These are phyloP conservation scores for Ophiothrix spiculata DNA, from an alignment of 35 echinoderm and acorn worm species.

Conservation along the genomic window DNA sequence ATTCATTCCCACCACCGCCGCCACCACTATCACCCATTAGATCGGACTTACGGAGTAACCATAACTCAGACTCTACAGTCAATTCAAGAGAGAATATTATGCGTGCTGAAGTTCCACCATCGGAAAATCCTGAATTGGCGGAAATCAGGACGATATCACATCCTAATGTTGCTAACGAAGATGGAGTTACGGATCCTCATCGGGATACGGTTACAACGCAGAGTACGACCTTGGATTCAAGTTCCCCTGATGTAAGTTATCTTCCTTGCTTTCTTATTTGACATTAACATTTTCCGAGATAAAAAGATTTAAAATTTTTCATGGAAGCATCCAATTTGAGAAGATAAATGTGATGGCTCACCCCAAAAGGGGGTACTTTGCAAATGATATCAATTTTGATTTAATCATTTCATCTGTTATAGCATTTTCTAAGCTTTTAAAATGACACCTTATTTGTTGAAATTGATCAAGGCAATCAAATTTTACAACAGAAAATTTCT, in stretches of 20 bases:
- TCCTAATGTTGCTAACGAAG: constrained; percentile 19
- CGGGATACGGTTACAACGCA: background rate
- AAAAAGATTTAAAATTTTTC: too few species aligned
- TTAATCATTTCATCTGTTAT: too few species aligned
- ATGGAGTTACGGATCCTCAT: background rate
- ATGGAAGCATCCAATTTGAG: too few species aligned
- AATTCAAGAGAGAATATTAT: constrained; percentile 16
- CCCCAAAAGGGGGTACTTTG: too few species aligned
- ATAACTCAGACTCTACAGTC: background rate
- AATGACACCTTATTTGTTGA: too few species aligned
- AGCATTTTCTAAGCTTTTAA: too few species aligned
- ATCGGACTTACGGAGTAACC: background rate
- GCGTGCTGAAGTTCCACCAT: constrained; percentile 12
- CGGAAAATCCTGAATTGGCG: background rate
- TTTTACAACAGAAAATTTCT: too few species aligned
- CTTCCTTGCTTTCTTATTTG: too few species aligned
- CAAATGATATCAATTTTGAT: too few species aligned
- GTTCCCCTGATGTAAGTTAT: background rate
- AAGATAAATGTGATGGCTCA: too few species aligned
- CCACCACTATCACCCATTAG: background rate
- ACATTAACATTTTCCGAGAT: too few species aligned
- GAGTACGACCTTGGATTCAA: constrained; percentile 1
- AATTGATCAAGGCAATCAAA: too few species aligned
- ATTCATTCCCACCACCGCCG: background rate
- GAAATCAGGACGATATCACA: constrained; percentile 31